phyloP scores from a whole-genome alignment of 2,797 vertebrate species.

The Poeciliopsis gracilis region DNA sequence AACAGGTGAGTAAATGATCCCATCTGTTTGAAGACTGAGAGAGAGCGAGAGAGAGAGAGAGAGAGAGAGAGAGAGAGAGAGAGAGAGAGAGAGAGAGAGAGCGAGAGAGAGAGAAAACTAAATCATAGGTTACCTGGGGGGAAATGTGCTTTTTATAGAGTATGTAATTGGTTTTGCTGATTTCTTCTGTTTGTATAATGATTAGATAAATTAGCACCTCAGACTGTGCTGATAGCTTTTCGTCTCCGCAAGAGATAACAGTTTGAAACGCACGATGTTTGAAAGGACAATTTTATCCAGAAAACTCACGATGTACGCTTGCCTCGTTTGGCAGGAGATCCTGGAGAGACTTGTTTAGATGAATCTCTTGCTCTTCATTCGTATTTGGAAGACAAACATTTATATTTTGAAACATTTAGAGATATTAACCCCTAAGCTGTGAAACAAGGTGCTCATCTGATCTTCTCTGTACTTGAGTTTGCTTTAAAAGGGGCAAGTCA shows the following conservation, averaged over 20 bases:
- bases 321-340: slow-evolving; percentile 30
- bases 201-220: neutral
- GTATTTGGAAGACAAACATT: neutral
- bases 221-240: neutral
- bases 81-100: neutral
- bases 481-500: neutral
- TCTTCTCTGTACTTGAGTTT: neutral
- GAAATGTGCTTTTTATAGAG: slow-evolving; percentile 1
- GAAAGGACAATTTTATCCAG: slow-evolving; percentile 26
- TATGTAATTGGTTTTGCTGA: slow-evolving; percentile 2
- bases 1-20: slow-evolving; percentile 84
- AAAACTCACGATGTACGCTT: slow-evolving; percentile 28
- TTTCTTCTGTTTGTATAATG: neutral
- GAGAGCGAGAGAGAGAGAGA: neutral
- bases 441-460: neutral
- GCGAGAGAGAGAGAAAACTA: neutral
- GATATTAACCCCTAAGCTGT: neutral
- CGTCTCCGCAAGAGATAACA: slow-evolving; percentile 4
- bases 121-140: neutral
- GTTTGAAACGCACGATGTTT: slow-evolving; percentile 26
- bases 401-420: neutral
- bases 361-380: slow-evolving; percentile 15
- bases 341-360: slow-evolving; percentile 29
- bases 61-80: too few species aligned
- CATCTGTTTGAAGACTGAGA: slow-evolving; percentile 4